Percentiles rank a stretch among this genome's conserved stretches.
These are phyloP conservation scores for Megaceryle maxima DNA, from an alignment of 2,113 vertebrate species.

Conservation along the genomic window DNA sequence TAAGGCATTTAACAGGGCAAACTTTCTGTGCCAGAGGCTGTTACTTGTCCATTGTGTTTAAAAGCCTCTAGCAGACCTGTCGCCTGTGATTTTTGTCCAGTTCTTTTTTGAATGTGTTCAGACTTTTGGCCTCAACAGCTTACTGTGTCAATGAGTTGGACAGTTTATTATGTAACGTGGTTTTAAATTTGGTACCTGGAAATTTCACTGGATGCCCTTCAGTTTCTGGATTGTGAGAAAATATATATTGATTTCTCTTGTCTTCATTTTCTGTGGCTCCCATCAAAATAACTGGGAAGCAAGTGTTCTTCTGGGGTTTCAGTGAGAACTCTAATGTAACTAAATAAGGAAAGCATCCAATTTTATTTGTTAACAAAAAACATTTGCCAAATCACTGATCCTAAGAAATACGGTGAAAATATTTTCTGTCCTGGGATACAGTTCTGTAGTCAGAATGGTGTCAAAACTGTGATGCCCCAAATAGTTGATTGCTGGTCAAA, in stretches of 20 bases:
- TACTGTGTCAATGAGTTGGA: not conserved
- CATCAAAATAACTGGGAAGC: not conserved
- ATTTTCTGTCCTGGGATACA: not conserved
- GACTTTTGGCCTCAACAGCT: not conserved
- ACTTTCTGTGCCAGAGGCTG: constrained; percentile 1
- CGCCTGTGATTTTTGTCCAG: not conserved
- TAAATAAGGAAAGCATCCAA: not conserved
- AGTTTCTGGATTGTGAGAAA: not conserved
- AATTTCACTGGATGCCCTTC: not conserved
- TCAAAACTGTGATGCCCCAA: not conserved
- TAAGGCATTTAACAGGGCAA: constrained; percentile 13
- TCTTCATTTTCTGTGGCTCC: not conserved
- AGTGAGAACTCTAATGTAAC: not conserved
- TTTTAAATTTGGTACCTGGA: not conserved
- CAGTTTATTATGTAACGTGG: not conserved
- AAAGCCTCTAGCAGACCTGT: not conserved
- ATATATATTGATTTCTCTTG: not conserved
- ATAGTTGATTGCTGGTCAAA: not conserved
- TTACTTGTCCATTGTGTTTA: constrained; percentile 5
- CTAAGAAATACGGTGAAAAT: not conserved
- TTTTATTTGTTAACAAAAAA: not conserved
- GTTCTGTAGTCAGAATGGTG: not conserved
- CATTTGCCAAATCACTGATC: not conserved
- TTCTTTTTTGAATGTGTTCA: not conserved
- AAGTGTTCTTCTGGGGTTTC: not conserved